Evolutionary conservation across 2,113 vertebrate species (phyloP), one percentile per base, ranked within the genome.

Genomic region (Orientallactaga bullata): DNA sequence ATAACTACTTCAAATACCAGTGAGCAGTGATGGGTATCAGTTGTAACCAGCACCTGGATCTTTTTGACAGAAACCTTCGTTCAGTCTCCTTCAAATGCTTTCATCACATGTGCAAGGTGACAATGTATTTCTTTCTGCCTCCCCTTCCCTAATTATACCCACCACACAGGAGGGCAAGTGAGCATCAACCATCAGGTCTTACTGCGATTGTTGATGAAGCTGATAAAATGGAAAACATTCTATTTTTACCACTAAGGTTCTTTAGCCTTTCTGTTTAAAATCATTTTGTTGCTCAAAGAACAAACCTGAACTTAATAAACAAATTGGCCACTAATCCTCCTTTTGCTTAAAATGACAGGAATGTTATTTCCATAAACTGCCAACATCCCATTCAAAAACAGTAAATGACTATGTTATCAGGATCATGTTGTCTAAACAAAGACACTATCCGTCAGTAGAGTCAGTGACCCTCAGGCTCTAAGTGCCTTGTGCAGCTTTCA

Each of bases 361-460:
- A 15, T 94, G 69, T 73, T 95, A 13, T 88, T 91, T 91, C 81
- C 85, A 69, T 61, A 85, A 88, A 94, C 80, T 94, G 74, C 60
- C 65, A 90, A 13, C 37, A 90, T 88, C n/a, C 1, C 80, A 82
- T 47, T 95, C 65, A 83, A 80, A 37, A 79, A n/a, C 30, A 83
- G 10, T 65, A 93, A 93, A 65, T 55, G 66, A 37, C 82, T 96
- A 37, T 73, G 74, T 88, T 88, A 47, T 71, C 32, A n/a, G 16
- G 83, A 61, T 85, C 37, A 6, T 10, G 5, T 51, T 73, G 8
- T 83, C 78, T 83, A 89, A 96, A 84, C 81, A 95, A 82, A 94
- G 73, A 76, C 30, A 26, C 42, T 83, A 55, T 90, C 94, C 39
- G 30, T 94, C 81, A 91, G 3, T 17, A 87, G 10, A 88, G 51